Percentiles rank a stretch among this genome's conserved stretches.
These are phyloP conservation scores for Castor canadensis DNA, from an alignment of 2,113 vertebrate species.

Conservation along the genomic window DNA sequence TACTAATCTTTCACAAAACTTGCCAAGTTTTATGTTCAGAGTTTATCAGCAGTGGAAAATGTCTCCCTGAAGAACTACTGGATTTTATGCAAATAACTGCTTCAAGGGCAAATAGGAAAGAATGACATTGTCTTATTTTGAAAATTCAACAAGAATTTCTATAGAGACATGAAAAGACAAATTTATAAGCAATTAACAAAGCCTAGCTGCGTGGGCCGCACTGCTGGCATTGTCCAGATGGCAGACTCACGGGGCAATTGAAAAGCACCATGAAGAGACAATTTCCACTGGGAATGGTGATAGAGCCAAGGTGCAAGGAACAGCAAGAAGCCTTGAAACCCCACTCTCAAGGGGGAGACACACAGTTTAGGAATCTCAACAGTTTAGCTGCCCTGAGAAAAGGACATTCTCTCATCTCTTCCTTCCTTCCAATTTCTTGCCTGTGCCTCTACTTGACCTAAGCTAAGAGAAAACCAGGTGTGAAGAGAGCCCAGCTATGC, in stretches of 20 bases:
- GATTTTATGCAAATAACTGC: constrained; percentile 4
- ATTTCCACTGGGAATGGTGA: too few relatives aligned
- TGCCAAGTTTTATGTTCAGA: background rate
- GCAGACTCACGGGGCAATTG: background rate
- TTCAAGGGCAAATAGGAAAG: background rate
- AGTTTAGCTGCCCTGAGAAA: too few relatives aligned
- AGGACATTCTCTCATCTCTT: background rate
- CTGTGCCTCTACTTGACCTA: background rate
- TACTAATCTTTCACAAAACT: background rate
- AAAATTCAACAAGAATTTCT: background rate
- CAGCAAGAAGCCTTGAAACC: background rate
- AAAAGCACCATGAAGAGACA: background rate
- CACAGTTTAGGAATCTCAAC: background rate
- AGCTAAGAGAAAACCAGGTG: background rate
- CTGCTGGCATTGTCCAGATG: background rate
- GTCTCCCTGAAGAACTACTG: background rate
- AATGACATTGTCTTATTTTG: background rate
- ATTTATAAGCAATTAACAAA: background rate
- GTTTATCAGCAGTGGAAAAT: background rate
- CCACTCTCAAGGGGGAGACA: background rate
- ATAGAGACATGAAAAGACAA: background rate
- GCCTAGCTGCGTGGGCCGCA: background rate
- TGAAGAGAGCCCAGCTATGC: background rate
- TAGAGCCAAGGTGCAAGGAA: background rate
- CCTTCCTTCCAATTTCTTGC: background rate